A percentile compares a stretch with the other conserved stretches of the same genome.
Conservation (phyloP, 2,797 vertebrate species). For the Sebastiscus tertius region DNA sequence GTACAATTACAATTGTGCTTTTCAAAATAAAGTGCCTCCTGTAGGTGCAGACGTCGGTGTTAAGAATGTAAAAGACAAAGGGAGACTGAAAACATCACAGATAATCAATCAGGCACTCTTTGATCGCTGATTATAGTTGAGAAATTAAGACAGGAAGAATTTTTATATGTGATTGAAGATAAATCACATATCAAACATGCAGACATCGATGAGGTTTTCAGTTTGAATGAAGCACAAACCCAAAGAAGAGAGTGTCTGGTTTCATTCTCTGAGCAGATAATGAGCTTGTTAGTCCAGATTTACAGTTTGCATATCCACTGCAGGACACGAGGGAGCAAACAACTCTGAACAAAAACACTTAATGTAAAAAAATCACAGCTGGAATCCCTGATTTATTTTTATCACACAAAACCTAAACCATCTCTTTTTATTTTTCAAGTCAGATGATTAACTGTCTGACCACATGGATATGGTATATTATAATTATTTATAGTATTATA, state of each 20-base stretch:
- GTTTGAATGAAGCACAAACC: conserved; percentile 41
- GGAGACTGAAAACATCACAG: conserved; percentile 62
- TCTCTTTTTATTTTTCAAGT: no score
- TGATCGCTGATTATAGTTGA: background rate
- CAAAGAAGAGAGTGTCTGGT: conserved; percentile 5
- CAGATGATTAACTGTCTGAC: background rate
- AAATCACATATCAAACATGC: conserved; percentile 19
- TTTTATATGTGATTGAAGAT: background rate
- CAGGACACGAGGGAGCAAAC: conserved; percentile 17
- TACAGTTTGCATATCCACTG: conserved; percentile 78
- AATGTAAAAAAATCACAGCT: background rate
- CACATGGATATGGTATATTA: background rate
- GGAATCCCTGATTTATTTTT: background rate
- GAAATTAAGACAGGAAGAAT: background rate
- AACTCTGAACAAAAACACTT: background rate
- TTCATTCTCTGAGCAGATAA: conserved; percentile 35
- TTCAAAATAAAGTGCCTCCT: conserved; percentile 32
- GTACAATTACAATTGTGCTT: background rate
- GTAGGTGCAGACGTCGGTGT: conserved; percentile 25
- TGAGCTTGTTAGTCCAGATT: conserved; percentile 50
- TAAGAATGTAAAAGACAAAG: conserved; percentile 13
- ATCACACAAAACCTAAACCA: background rate
- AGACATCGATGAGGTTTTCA: conserved; percentile 57
- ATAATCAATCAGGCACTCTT: conserved; percentile 1
- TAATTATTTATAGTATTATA: no score